phyloP scores from a whole-genome alignment of 2,888 invertebrate genomes.

The Sceliomorpha sp. region DNA sequence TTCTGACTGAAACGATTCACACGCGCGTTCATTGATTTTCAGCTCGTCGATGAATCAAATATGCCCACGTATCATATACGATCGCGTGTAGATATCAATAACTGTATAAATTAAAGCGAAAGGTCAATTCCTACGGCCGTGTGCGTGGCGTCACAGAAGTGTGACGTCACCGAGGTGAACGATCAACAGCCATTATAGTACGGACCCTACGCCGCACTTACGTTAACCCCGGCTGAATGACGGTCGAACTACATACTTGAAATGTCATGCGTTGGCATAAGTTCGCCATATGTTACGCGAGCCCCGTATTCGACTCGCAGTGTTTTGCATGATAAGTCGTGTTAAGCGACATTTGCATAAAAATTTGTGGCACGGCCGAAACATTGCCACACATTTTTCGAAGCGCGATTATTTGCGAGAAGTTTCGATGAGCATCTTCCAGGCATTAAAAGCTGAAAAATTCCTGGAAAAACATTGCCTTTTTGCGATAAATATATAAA shows the following conservation, averaged over 20 bases:
- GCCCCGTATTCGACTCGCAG: neutral
- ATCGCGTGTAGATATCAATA: neutral
- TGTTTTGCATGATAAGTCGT: neutral
- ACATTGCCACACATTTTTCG: no score
- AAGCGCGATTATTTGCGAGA: no score
- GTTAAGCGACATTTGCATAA: no score
- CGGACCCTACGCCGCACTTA: neutral
- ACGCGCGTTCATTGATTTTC: neutral
- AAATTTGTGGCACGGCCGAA: no score
- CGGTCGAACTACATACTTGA: constrained; percentile 6
- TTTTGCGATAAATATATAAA: no score
- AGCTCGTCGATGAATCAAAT: neutral
- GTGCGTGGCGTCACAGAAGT: constrained; percentile 2
- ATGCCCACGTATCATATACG: neutral
- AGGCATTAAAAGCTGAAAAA: no score
- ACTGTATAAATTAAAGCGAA: constrained; percentile 3
- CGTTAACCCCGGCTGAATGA: constrained; percentile 3
- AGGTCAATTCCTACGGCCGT: constrained; percentile 3
- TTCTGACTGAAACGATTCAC: neutral
- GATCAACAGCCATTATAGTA: constrained; percentile 10
- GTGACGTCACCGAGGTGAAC: neutral
- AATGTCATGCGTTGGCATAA: constrained; percentile 14
- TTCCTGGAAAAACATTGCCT: no score
- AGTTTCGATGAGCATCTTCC: no score
- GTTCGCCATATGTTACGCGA: constrained; percentile 1